phyloP scores from a whole-genome alignment of 1,140 invertebrate genomes.

The Drosophila repleta region DNA sequence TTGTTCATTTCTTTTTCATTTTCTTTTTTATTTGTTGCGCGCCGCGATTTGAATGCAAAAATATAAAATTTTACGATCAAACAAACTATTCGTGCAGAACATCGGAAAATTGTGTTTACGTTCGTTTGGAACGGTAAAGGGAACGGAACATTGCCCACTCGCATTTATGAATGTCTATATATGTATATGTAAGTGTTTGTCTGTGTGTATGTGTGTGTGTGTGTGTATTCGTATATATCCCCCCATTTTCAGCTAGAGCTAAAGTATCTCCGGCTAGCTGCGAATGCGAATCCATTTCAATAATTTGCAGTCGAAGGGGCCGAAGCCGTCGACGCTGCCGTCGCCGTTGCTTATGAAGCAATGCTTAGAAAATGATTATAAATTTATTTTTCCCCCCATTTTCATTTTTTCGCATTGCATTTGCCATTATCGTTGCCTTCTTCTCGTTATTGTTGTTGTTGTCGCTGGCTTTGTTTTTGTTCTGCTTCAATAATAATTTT shows the following conservation, averaged over 20 bases:
- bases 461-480: conserved; percentile 73
- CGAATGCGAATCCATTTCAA: conserved; percentile 79
- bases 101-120: conserved; percentile 78
- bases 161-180: conserved; percentile 19
- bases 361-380: conserved; percentile 79
- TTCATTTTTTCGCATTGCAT: conserved; percentile 50
- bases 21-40: conserved; percentile 53
- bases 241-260: background rate
- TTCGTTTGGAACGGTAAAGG: conserved; percentile 54
- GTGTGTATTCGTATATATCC: background rate
- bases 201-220: background rate
- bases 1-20: no score
- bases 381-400: conserved; percentile 45
- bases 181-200: background rate
- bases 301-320: conserved; percentile 76
- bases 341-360: conserved; percentile 35
- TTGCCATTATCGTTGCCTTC: conserved; percentile 71
- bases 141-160: conserved; percentile 37
- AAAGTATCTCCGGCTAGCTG: conserved; percentile 38
- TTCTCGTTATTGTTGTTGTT: conserved; percentile 30
- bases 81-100: conserved; percentile 81
- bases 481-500: conserved; percentile 83
- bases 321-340: conserved; percentile 60
- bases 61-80: conserved; percentile 82
- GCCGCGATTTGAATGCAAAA: conserved; percentile 75